Conservation (phyloP, 2,113 vertebrate species). For the Setophaga petechia region DNA sequence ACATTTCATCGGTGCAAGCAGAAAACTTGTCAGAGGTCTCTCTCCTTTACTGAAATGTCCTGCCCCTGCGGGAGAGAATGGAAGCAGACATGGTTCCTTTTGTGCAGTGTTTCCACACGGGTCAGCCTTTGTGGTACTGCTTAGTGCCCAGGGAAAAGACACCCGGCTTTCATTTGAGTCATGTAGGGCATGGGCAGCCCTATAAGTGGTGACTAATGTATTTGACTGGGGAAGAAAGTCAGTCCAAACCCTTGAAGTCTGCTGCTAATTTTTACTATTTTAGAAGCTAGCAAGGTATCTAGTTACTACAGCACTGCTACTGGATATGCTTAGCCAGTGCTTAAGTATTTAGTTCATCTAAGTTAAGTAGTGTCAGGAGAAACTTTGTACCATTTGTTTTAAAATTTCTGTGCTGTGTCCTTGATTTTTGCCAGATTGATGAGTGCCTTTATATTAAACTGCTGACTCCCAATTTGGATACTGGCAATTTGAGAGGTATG, state of each 20-base stretch:
- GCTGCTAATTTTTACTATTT: not conserved
- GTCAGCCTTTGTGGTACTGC: not conserved
- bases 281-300: not conserved
- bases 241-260: not conserved
- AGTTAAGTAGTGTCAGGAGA: conserved; percentile 18
- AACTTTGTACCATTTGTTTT: conserved; percentile 45
- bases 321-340: not conserved
- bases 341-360: conserved; percentile 28
- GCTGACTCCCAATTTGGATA: conserved; percentile 66
- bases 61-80: not conserved
- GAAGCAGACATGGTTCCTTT: not conserved
- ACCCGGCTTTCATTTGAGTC: not conserved
- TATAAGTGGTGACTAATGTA: not conserved
- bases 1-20: not conserved
- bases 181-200: rapidly evolving
- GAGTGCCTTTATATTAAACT: conserved; percentile 72
- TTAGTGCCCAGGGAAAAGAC: not conserved
- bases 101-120: rapidly evolving
- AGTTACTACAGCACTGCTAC: not conserved
- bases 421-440: conserved; percentile 70
- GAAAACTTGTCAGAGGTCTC: not conserved
- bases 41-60: not conserved
- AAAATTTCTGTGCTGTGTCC: conserved; percentile 50
- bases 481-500: conserved; percentile 73
- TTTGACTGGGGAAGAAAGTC: not conserved